These are phyloP conservation scores for Diabrotica undecimpunctata DNA, from an alignment of 1,140 invertebrate species.

Conservation along the genomic window DNA sequence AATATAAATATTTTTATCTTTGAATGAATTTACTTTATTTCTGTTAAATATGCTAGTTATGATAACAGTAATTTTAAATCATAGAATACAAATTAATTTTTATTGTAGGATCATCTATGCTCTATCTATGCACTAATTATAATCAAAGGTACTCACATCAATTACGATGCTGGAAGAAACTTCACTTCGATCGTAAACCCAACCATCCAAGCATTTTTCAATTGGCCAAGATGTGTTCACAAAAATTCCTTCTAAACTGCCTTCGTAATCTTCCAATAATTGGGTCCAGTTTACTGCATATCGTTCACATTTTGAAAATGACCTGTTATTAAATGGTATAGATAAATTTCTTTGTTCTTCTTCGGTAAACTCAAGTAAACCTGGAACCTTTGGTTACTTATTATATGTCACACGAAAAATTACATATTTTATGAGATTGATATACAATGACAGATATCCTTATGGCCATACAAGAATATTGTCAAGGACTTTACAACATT, in stretches of 20 bases:
- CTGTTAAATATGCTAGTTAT: too few relatives aligned
- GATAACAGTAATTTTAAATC: too few relatives aligned
- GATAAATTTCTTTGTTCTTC: conserved; percentile 60
- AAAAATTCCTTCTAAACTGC: conserved; percentile 38
- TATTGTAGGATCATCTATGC: too few relatives aligned
- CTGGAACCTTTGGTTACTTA: conserved; percentile 51
- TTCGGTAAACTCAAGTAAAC: conserved; percentile 56
- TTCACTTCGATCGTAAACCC: conserved; percentile 71
- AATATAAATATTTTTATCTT: too few relatives aligned
- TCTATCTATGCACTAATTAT: too few relatives aligned
- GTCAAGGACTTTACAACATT: too few relatives aligned
- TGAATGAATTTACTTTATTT: too few relatives aligned
- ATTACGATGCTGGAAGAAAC: conserved; percentile 75
- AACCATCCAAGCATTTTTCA: conserved; percentile 70
- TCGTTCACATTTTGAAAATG: conserved; percentile 59
- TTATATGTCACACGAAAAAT: background rate
- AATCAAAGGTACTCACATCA: conserved; percentile 57
- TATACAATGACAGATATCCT: too few relatives aligned
- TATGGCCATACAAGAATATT: too few relatives aligned
- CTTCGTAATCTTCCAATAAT: conserved; percentile 40
- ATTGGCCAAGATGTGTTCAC: conserved; percentile 58
- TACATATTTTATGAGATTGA: too few relatives aligned
- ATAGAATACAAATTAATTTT: too few relatives aligned
- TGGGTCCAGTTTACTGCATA: conserved; percentile 71
- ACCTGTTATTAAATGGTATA: conserved; percentile 58